Evolutionary conservation across 1,140 invertebrate genomes (phyloP), one percentile per base, ranked within the genome.

Genomic region (Camponotus floridanus): DNA sequence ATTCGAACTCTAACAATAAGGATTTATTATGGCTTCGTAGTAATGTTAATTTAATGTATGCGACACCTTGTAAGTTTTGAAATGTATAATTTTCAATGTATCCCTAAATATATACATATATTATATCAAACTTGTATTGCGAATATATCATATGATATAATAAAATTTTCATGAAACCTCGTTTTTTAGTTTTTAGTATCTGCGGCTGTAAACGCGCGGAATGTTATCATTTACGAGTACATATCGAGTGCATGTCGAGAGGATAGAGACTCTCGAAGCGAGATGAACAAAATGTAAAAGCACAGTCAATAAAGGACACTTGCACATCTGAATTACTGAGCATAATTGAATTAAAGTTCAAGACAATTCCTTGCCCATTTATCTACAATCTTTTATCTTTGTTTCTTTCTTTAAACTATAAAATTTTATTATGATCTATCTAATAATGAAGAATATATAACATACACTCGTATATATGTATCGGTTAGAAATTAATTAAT

Each of bases 281-380:
- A 83, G 57, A 83, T 21, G 68, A 73, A 83, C 68, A 74, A 74
- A 61, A 83, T 83, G 79, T 83, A 83, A 83, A 83, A 83, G 79
- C 79, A 83, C 68, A 73, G 79, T 83, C 68, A 83, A 83, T 83
- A 83, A 83, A 83, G 55, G n/a, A 55, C 31, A 83, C 79, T 74
- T 83, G 79, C 79, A 83, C 79, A 45, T 45, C 26, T 83, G 51
- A 13, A 18, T 81, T 71, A 31, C 0, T 51, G 4, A 21, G 45
- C 3, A 18, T 78, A 68, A 80, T 70, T 70, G 18, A 39, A 70
- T 70, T 26, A 3, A 68, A 42, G 65, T 13, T 42, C 21, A 70
- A 70, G n/a, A 80, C 9, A 21, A 74, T 42, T 55, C 64, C 51
- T 59, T 9, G 13, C 48, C 15, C 15, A 51, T 51, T 15, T 51